Evolutionary conservation across 2,888 invertebrate genomes (phyloP), one percentile per base, ranked within the genome.

Genomic region (Dermolepida albohirtum): DNA sequence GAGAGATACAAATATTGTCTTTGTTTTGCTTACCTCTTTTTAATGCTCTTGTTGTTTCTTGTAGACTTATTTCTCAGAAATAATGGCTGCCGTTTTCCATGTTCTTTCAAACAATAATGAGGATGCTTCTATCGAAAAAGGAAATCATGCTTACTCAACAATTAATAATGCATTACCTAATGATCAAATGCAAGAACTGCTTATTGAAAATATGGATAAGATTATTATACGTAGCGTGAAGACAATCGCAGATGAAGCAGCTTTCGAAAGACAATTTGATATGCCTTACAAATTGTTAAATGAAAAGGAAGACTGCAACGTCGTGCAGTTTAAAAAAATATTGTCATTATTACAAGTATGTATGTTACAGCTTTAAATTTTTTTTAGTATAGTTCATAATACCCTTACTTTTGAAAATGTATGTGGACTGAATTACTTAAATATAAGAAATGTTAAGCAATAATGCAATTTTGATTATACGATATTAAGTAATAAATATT

Each of bases 311-410:
- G 85, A 85, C 12, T 81, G 82, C 71, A 86, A 84, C 0, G 81
- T 81, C 27, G 72, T 74, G 1, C 78, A 83, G 1, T 83, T 87
- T 69, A 71, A 76, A 10, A 79, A 80, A 0, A 84, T 87, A 52
- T 76, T 89, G 0, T 77, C 79, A 29, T 84, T 84, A 71, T 81
- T 89, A 64, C 84, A 86, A 64, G 84, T 85, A 75, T 8, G 84
- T 85, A 75, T 8, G 34, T 34, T 34, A 34, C 6, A 8, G 10
- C 34, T 2, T 22, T 22, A n/a, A n/a, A n/a, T n/a, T n/a, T n/a
- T n/a, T n/a, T n/a, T n/a, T n/a, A n/a, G n/a, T n/a, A n/a, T n/a
- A n/a, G n/a, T n/a, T n/a, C n/a, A n/a, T n/a, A n/a, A n/a, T n/a
- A n/a, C n/a, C n/a, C n/a, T n/a, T n/a, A n/a, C n/a, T n/a, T n/a